A percentile compares a stretch with the other conserved stretches of the same genome.
Evolutionary conservation across 1,140 invertebrate genomes (phyloP).

Genomic region (Camponotus floridanus): DNA sequence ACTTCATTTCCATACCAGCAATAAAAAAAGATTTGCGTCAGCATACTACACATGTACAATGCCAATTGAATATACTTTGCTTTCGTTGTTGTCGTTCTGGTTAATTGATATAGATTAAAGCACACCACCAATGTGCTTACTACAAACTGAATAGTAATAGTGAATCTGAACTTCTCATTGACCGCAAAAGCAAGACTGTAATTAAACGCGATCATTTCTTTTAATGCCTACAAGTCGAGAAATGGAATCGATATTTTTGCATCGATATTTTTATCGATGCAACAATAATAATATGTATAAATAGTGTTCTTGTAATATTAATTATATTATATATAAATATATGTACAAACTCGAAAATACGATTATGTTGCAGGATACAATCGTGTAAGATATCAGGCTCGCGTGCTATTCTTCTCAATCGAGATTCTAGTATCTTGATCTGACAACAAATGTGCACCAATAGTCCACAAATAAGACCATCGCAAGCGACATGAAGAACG

Average conservation of each 20-base stretch:
- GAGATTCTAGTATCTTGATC: constrained; percentile 66
- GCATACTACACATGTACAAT: constrained; percentile 60
- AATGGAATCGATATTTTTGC: too few relatives aligned
- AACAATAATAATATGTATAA: neutral
- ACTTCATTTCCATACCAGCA: constrained; percentile 75
- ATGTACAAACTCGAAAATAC: constrained; percentile 67
- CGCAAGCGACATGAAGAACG: constrained; percentile 56
- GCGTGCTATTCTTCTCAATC: constrained; percentile 36
- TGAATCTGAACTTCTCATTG: constrained; percentile 61
- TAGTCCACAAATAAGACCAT: constrained; percentile 65
- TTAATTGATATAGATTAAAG: constrained; percentile 67
- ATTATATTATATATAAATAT: neutral
- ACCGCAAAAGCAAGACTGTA: constrained; percentile 65
- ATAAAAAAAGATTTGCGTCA: constrained; percentile 72
- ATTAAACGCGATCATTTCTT: neutral
- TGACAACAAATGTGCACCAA: constrained; percentile 69
- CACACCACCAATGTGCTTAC: constrained; percentile 67
- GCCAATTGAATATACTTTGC: constrained; percentile 33
- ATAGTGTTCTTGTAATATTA: neutral
- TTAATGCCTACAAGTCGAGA: neutral
- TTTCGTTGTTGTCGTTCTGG: constrained; percentile 22
- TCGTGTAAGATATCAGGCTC: constrained; percentile 24
- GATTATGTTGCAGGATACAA: constrained; percentile 67
- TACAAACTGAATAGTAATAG: constrained; percentile 69
- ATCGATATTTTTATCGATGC: constrained; percentile 16